phyloP scores from a whole-genome alignment of 2,797 vertebrate genomes.

The Sylvia borin region DNA sequence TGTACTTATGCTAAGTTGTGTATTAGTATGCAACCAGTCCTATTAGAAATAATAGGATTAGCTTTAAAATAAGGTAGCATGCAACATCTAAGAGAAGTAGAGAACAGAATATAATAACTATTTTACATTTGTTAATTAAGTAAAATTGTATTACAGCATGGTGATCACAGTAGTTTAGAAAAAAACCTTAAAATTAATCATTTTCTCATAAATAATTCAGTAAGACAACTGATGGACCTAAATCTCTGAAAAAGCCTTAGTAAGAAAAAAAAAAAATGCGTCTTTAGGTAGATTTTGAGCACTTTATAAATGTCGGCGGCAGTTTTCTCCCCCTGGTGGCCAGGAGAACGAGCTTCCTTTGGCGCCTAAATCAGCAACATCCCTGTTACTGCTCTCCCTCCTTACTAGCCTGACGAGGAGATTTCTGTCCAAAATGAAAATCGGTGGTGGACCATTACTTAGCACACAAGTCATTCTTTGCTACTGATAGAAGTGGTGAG shows the following conservation, averaged over 20 bases:
- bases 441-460: neutral
- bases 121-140: neutral
- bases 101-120: neutral
- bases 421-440: neutral
- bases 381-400: neutral
- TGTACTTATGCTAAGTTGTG: neutral
- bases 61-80: neutral
- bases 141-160: neutral
- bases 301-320: neutral
- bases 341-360: neutral
- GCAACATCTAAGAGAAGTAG: neutral
- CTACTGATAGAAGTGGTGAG: fast-evolving
- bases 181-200: fast-evolving
- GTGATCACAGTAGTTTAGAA: neutral
- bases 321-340: conserved; percentile 66
- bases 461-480: neutral
- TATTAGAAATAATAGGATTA: neutral
- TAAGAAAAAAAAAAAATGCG: neutral
- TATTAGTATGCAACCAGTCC: neutral
- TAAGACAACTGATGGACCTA: neutral
- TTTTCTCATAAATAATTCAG: neutral
- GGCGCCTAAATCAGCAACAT: neutral
- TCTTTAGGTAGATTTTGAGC: neutral
- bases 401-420: fast-evolving
- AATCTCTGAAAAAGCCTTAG: neutral